phyloP scores from a whole-genome alignment of 2,797 vertebrate species.

The Argya squamiceps region DNA sequence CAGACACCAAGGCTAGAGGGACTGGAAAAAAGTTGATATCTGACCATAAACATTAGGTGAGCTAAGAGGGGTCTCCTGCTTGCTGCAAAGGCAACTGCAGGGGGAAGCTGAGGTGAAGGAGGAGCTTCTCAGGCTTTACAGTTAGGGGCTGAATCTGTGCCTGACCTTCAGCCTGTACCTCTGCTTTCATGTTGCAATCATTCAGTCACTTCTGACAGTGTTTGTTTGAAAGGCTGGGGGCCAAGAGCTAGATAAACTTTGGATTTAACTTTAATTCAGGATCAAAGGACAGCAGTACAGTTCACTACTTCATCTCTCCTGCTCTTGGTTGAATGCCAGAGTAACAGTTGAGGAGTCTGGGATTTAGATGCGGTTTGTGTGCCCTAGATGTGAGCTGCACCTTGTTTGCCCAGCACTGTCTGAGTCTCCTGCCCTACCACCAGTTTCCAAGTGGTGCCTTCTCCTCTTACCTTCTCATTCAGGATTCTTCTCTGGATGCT shows the following conservation, averaged over 20 bases:
- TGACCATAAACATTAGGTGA: background rate
- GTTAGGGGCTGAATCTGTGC: background rate
- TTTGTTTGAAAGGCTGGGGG: slow-evolving; percentile 40
- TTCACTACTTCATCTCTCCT: background rate
- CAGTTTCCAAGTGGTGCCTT: background rate
- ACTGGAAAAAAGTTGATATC: background rate
- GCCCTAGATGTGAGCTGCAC: background rate
- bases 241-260: slow-evolving; percentile 39
- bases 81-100: background rate
- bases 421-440: background rate
- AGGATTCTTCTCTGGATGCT: background rate
- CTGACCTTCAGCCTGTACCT: slow-evolving; percentile 44
- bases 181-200: slow-evolving; percentile 50
- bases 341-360: accelerated
- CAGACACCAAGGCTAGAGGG: background rate
- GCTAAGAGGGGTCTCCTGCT: background rate
- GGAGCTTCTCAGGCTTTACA: background rate
- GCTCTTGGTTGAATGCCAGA: background rate
- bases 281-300: slow-evolving; percentile 17
- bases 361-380: background rate
- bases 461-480: background rate
- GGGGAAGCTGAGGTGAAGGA: background rate
- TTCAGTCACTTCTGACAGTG: background rate
- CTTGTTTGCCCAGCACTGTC: background rate
- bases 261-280: slow-evolving; percentile 48